Evolutionary conservation across 2,113 vertebrate species (phyloP).

Genomic region (Danionella cerebrum): DNA sequence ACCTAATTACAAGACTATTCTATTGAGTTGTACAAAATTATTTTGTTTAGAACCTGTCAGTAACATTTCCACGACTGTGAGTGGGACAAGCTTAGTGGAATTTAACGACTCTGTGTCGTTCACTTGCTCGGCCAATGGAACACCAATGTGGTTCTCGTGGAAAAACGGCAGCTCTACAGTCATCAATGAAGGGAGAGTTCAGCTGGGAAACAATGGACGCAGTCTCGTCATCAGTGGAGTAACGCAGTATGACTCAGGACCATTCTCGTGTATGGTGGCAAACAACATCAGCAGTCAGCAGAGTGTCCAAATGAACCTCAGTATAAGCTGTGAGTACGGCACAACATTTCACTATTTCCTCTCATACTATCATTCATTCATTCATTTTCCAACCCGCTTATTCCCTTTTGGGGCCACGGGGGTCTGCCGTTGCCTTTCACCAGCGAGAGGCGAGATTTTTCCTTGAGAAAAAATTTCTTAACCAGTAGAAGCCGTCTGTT

Average conservation of each 20-base stretch:
- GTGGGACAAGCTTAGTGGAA: constrained; percentile 49
- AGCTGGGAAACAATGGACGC: constrained; percentile 29
- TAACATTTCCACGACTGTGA: constrained; percentile 39
- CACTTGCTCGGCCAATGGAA: constrained; percentile 46
- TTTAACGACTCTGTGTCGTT: constrained; percentile 53
- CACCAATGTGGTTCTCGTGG: constrained; percentile 48
- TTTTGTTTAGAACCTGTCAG: constrained; percentile 47
- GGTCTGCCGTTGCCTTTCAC: no score
- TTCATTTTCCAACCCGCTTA: no score
- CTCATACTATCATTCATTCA: no score
- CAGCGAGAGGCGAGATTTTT: no score
- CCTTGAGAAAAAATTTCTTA: no score
- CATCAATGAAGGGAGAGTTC: background rate
- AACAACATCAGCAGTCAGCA: constrained; percentile 47
- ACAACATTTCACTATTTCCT: no score
- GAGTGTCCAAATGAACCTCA: constrained; percentile 40
- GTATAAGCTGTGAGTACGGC: constrained; percentile 59
- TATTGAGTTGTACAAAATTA: constrained; percentile 37
- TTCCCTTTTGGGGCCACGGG: no score
- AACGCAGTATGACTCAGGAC: constrained; percentile 47
- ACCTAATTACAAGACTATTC: no score
- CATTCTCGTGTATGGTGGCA: constrained; percentile 47
- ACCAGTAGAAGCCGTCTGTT: no score
- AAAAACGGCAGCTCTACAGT: constrained; percentile 36
- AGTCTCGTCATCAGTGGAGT: constrained; percentile 45